Conservation (phyloP, 2,888 invertebrate genomes). For the Anagyrus pseudococci region DNA sequence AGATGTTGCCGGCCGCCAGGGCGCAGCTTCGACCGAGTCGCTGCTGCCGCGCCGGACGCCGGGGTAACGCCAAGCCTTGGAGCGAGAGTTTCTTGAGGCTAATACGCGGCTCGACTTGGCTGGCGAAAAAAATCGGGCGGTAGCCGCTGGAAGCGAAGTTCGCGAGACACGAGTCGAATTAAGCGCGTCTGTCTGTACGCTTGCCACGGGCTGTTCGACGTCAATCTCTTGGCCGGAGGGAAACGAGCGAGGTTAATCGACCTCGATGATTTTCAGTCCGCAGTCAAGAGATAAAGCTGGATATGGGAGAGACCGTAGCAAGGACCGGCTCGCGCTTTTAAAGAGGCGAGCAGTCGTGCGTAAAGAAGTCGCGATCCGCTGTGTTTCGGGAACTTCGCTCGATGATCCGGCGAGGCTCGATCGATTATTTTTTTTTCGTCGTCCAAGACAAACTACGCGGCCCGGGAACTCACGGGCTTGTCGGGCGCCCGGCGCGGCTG, state of each 20-base stretch:
- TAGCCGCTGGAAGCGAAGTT: slow-evolving; percentile 9
- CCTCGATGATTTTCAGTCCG: background rate
- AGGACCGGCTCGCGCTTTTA: background rate
- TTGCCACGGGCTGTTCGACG: background rate
- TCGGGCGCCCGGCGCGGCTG: background rate
- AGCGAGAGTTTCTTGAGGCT: too few species aligned
- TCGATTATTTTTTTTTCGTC: background rate
- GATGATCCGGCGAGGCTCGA: background rate
- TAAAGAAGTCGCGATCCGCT: slow-evolving; percentile 2
- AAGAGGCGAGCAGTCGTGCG: background rate
- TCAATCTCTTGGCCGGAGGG: too few species aligned
- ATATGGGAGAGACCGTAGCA: background rate
- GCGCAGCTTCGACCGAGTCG: slow-evolving; percentile 4
- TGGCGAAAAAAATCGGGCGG: background rate
- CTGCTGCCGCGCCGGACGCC: slow-evolving; percentile 6
- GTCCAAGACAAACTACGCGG: background rate
- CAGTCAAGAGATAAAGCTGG: background rate
- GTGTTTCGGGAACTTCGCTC: slow-evolving; percentile 23
- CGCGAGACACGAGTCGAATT: slow-evolving; percentile 13
- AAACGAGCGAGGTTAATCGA: too few species aligned
- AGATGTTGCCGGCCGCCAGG: slow-evolving; percentile 23
- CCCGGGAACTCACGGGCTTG: background rate
- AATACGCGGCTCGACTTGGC: too few species aligned
- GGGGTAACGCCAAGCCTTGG: too few species aligned
- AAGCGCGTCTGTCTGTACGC: background rate